Evolutionary conservation across 2,888 invertebrate species (phyloP).

Genomic region (Scaptomyza polygonia): DNA sequence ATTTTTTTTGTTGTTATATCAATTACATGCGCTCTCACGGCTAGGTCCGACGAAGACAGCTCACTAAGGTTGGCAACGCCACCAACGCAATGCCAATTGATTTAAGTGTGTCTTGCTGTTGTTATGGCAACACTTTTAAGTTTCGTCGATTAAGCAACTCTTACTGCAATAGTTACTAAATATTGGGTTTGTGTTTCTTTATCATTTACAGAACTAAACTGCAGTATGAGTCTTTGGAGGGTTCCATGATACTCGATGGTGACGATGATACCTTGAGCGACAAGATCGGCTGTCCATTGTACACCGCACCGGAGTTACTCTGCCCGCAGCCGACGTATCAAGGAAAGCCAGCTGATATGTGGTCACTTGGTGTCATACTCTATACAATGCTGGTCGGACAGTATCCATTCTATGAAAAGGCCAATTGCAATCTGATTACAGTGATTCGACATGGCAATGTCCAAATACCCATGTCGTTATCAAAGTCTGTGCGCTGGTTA

Average conservation of each 20-base stretch:
- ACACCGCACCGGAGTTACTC: constrained; percentile 83
- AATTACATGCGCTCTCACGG: constrained; percentile 58
- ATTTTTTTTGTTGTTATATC: constrained; percentile 33
- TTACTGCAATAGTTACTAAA: constrained; percentile 16
- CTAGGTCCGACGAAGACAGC: constrained; percentile 34
- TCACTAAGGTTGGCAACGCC: constrained; percentile 46
- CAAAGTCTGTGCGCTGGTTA: constrained; percentile 80
- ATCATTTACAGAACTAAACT: constrained; percentile 79
- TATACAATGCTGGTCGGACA: constrained; percentile 84
- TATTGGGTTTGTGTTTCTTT: constrained; percentile 30
- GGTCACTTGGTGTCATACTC: constrained; percentile 83
- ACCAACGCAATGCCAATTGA: constrained; percentile 73
- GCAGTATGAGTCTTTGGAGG: constrained; percentile 83
- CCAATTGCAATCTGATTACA: constrained; percentile 82
- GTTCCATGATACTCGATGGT: constrained; percentile 83
- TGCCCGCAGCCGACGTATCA: constrained; percentile 82
- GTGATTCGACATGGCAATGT: constrained; percentile 82
- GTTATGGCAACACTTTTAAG: constrained; percentile 67
- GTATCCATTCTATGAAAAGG: constrained; percentile 84
- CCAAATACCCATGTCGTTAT: constrained; percentile 78
- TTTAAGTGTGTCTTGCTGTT: constrained; percentile 37
- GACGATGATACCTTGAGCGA: constrained; percentile 81
- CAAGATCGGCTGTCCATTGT: constrained; percentile 84
- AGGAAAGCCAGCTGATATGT: constrained; percentile 84
- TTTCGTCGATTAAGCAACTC: constrained; percentile 50